These are phyloP conservation scores for Andrena dorsata DNA, from an alignment of 2,888 invertebrate species.

Conservation along the genomic window DNA sequence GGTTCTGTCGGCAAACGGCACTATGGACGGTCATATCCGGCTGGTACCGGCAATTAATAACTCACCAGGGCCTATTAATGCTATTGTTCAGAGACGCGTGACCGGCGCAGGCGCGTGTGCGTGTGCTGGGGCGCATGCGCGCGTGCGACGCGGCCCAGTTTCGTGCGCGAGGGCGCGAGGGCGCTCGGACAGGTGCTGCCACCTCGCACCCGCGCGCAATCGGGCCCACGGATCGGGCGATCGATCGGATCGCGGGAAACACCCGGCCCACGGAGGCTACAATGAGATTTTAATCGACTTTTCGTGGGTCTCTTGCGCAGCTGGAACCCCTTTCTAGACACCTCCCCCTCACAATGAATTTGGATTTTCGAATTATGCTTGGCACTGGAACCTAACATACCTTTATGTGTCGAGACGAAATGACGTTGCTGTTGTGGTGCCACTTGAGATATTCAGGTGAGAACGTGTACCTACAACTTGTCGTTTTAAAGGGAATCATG, in stretches of 20 bases:
- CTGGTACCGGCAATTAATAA: constrained; percentile 84
- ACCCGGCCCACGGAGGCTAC: constrained; percentile 63
- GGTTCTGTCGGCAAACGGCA: constrained; percentile 76
- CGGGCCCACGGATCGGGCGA: constrained; percentile 76
- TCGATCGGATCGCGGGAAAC: constrained; percentile 75
- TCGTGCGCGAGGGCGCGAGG: constrained; percentile 49
- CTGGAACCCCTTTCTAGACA: constrained; percentile 41
- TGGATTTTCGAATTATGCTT: not conserved
- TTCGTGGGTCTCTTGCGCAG: constrained; percentile 57
- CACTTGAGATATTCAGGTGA: not conserved
- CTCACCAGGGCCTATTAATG: constrained; percentile 84
- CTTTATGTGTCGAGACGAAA: not conserved
- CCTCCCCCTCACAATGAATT: constrained; percentile 1
- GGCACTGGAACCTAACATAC: not conserved
- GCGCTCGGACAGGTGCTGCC: constrained; percentile 77
- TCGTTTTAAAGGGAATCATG: not conserved
- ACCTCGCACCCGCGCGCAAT: constrained; percentile 78
- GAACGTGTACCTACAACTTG: not conserved
- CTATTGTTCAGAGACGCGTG: constrained; percentile 85
- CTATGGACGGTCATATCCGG: constrained; percentile 85
- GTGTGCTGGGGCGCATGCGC: constrained; percentile 9
- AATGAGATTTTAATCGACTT: constrained; percentile 73
- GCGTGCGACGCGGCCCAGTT: constrained; percentile 42
- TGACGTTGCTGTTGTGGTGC: not conserved
- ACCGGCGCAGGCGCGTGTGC: constrained; percentile 77